Evolutionary conservation across 2,888 invertebrate species (phyloP).

Genomic region (Chymomyza fuscimana): DNA sequence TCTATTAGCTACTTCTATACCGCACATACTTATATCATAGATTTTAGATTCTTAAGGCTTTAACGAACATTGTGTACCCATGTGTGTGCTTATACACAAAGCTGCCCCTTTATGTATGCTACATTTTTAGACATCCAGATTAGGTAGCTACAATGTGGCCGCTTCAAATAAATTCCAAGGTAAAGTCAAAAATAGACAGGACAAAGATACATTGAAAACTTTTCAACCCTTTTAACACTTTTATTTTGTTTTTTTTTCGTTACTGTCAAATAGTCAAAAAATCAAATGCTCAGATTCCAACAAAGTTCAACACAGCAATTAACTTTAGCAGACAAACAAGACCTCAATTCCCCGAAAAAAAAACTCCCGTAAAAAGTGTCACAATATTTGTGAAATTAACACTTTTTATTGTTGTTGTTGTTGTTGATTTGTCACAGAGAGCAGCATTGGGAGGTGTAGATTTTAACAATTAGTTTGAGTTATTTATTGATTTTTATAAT

Average conservation of each 20-base stretch:
- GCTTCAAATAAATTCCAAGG: neutral
- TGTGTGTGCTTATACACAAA: neutral
- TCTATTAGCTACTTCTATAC: no score
- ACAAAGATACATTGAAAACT: neutral
- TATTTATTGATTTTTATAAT: constrained; percentile 59
- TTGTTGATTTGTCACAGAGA: constrained; percentile 34
- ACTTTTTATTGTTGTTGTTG: constrained; percentile 47
- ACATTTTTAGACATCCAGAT: constrained; percentile 6
- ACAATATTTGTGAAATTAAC: constrained; percentile 66
- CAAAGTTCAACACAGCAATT: constrained; percentile 51
- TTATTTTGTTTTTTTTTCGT: constrained; percentile 11
- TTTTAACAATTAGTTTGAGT: constrained; percentile 66
- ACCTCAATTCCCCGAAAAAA: constrained; percentile 23
- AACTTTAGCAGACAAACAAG: constrained; percentile 58
- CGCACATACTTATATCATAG: no score
- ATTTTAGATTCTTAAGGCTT: neutral
- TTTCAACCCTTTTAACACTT: neutral
- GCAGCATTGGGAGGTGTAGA: constrained; percentile 40
- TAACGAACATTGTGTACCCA: no score
- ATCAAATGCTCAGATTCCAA: neutral
- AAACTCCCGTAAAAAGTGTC: constrained; percentile 7
- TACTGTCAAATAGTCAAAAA: no score
- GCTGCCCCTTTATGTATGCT: constrained; percentile 33
- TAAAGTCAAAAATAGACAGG: neutral
- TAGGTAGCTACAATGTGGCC: neutral